Evolutionary conservation across 2,797 vertebrate genomes (phyloP).

Genomic region (Neosalanx taihuensis): DNA sequence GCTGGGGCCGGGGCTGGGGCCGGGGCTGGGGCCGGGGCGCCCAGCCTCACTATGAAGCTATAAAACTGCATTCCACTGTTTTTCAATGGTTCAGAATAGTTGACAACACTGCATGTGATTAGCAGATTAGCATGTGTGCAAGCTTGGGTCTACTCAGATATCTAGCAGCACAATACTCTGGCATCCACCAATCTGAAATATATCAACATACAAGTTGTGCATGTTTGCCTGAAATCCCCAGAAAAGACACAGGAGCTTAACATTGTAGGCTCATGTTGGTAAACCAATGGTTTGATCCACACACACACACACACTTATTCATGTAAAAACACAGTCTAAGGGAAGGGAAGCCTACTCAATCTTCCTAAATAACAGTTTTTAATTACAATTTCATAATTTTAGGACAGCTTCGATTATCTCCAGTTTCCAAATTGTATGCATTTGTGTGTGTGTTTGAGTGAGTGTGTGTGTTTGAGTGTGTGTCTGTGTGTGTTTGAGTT

Average conservation of each 20-base stretch:
- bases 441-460: too few species aligned
- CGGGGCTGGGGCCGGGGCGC: too few species aligned
- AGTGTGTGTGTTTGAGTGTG: too few species aligned
- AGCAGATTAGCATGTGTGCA: too few species aligned
- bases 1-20: too few species aligned
- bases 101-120: too few species aligned
- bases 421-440: slow-evolving; percentile 11
- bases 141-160: too few species aligned
- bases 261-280: background rate
- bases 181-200: background rate
- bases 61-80: slow-evolving; percentile 43
- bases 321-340: slow-evolving; percentile 32
- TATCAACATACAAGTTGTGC: background rate
- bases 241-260: background rate
- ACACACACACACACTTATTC: slow-evolving; percentile 12
- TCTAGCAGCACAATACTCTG: background rate
- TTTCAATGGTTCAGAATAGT: background rate
- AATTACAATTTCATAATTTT: slow-evolving; percentile 41
- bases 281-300: slow-evolving; percentile 6
- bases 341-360: slow-evolving; percentile 35
- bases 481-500: too few species aligned
- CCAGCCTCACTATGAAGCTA: slow-evolving; percentile 51
- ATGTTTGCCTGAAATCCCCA: background rate
- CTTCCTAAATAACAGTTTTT: slow-evolving; percentile 26
- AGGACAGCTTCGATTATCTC: slow-evolving; percentile 54